Evolutionary conservation across 2,888 invertebrate species (phyloP).

Genomic region (Adineta ricciae): DNA sequence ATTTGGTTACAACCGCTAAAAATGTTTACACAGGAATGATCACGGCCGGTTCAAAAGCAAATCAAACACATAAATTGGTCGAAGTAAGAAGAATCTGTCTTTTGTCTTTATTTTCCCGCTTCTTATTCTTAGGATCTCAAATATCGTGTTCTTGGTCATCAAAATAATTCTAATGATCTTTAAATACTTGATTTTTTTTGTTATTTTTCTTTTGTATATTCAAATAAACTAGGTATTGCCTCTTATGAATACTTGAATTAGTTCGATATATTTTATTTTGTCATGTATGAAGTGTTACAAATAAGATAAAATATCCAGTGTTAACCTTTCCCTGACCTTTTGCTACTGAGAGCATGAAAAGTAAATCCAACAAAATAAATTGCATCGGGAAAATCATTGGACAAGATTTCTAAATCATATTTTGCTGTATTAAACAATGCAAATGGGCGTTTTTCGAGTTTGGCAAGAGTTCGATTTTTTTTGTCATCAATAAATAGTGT

Average conservation of each 20-base stretch:
- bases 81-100: neutral
- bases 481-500: too few relatives aligned
- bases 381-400: too few relatives aligned
- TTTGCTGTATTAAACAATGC: too few relatives aligned
- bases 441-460: too few relatives aligned
- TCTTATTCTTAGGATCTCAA: neutral
- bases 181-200: neutral
- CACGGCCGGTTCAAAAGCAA: slow-evolving; percentile 18
- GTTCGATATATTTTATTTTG: too few relatives aligned
- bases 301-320: too few relatives aligned
- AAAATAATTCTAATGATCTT: neutral
- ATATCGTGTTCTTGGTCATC: slow-evolving; percentile 1
- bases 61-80: neutral
- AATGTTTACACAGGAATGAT: slow-evolving; percentile 21
- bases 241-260: neutral
- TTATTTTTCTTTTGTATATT: neutral
- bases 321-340: too few relatives aligned
- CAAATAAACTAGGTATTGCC: neutral
- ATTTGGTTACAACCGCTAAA: neutral
- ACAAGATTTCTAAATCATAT: too few relatives aligned
- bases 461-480: too few relatives aligned
- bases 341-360: too few relatives aligned
- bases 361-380: too few relatives aligned
- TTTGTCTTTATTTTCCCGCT: neutral
- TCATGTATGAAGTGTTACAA: too few relatives aligned